Evolutionary conservation across 2,888 invertebrate species (phyloP).

Genomic region (Lobophora halterata): DNA sequence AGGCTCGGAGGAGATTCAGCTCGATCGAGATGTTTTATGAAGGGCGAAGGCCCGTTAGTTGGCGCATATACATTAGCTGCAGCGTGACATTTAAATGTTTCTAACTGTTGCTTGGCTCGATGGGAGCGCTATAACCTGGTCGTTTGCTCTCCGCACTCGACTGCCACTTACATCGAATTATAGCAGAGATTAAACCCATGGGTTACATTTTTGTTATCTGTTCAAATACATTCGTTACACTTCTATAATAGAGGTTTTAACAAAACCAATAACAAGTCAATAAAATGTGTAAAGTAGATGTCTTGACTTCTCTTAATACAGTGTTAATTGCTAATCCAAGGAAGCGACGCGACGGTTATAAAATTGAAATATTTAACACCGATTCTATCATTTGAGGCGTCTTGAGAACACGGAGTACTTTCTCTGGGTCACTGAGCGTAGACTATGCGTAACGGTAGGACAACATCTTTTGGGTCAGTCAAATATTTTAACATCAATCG

Average conservation of each 20-base stretch:
- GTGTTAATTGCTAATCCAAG: slow-evolving; percentile 44
- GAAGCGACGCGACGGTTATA: slow-evolving; percentile 37
- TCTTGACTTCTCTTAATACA: slow-evolving; percentile 35
- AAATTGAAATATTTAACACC: slow-evolving; percentile 36
- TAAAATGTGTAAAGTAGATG: slow-evolving; percentile 38
- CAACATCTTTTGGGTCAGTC: slow-evolving; percentile 38
- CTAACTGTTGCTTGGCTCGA: slow-evolving; percentile 58
- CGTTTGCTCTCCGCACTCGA: slow-evolving; percentile 45
- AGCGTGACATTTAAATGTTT: slow-evolving; percentile 70
- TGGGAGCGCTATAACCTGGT: slow-evolving; percentile 58
- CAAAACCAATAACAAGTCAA: slow-evolving; percentile 27
- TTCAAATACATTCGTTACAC: slow-evolving; percentile 27
- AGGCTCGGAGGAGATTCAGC: slow-evolving; percentile 36
- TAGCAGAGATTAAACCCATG: slow-evolving; percentile 23
- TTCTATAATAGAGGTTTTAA: slow-evolving; percentile 26
- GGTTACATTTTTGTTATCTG: slow-evolving; percentile 26
- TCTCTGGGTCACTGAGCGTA: slow-evolving; percentile 43
- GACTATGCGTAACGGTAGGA: slow-evolving; percentile 48
- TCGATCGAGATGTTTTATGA: slow-evolving; percentile 52
- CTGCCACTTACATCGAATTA: slow-evolving; percentile 29
- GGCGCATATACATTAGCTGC: slow-evolving; percentile 53
- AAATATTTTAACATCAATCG: slow-evolving; percentile 37
- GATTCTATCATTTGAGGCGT: slow-evolving; percentile 22
- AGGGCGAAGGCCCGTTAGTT: slow-evolving; percentile 68
- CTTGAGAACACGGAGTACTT: slow-evolving; percentile 33